phyloP scores from a whole-genome alignment of 2,888 invertebrate genomes.

The Pseudococcus viburni region DNA sequence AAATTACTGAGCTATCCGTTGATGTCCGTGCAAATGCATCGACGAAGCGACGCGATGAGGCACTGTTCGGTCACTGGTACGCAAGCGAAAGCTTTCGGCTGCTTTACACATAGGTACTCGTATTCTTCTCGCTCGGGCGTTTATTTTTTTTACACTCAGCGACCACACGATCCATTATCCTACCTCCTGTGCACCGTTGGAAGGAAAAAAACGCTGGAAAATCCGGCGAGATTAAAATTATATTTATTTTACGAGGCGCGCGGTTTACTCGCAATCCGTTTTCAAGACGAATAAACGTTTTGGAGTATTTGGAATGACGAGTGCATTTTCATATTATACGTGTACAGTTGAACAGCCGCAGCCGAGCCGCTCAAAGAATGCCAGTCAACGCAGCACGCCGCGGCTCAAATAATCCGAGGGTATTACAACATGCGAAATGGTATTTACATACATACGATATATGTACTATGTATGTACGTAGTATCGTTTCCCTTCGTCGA shows the following conservation, averaged over 20 bases:
- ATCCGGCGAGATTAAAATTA: constrained; percentile 12
- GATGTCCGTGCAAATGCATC: no score
- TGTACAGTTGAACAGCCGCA: not conserved
- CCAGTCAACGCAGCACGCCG: not conserved
- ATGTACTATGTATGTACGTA: no score
- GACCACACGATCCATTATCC: not conserved
- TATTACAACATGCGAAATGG: not conserved
- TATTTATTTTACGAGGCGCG: constrained; percentile 7
- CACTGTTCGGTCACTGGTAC: no score
- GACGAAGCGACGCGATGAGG: no score
- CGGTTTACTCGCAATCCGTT: not conserved
- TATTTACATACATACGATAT: not conserved
- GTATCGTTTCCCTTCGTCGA: not conserved
- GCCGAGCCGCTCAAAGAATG: not conserved
- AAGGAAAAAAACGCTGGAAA: not conserved
- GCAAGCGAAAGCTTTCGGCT: no score
- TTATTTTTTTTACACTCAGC: no score
- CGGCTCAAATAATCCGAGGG: constrained; percentile 8
- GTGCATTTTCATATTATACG: constrained; percentile 23
- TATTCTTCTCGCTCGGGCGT: no score
- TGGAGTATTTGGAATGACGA: constrained; percentile 1
- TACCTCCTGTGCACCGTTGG: not conserved
- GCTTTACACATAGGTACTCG: no score
- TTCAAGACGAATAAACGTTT: constrained; percentile 9
- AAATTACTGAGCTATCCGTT: no score